Base-by-base conservation (phyloP, 2,888 invertebrate genomes). In the Chironomus tentans region DNA sequence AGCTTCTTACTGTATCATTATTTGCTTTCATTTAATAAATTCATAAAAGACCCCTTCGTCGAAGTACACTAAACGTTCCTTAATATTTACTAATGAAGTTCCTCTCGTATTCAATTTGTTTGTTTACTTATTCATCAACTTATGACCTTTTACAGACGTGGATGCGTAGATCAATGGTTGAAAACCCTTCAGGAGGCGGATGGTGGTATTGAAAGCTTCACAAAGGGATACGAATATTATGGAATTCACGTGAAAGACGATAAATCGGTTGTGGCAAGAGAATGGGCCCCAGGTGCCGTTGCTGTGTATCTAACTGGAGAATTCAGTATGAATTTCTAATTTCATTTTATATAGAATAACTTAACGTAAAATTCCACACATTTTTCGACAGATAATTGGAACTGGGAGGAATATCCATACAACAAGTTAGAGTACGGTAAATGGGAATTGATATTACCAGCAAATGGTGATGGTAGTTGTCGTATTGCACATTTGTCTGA, bases 211-310 rank as follows among this genome's bases (percentile, higher is more conserved):
- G 91, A 94, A 2, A 87, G 88, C 38, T 99, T 99, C 85, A 92
- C 95, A 0, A 87, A 88, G 79, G 94, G 91, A 2, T 99, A 98
- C 83, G 88, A 91, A 79, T 89, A 90, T 80, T 99, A 89, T 84
- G 99, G 99, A 0, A 86, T 98, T 15, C 95, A 96, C 82, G 89
- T 92, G 78, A 88, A 91, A 79, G 83, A 87, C 0, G 95, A 99
- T 82, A 96, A 96, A 79, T 91, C 93, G 0, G 90, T 99, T 7
- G 87, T 88, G 2, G 94, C 95, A 82, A 87, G 90, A 77, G 99
- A 99, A 85, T 99, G 99, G 99, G 98, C 97, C 2, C 99, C 99
- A 0, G 95, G 93, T 13, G 98, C 98, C 0, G 89, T 90, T 79
- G 91, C 90, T 77, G 82, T 99, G 47, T 97, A 91, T 82, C 86